A percentile compares a stretch with the other conserved stretches of the same genome.
phyloP scores from a whole-genome alignment of 1,140 invertebrate species.

The Agraylea sexmaculata region DNA sequence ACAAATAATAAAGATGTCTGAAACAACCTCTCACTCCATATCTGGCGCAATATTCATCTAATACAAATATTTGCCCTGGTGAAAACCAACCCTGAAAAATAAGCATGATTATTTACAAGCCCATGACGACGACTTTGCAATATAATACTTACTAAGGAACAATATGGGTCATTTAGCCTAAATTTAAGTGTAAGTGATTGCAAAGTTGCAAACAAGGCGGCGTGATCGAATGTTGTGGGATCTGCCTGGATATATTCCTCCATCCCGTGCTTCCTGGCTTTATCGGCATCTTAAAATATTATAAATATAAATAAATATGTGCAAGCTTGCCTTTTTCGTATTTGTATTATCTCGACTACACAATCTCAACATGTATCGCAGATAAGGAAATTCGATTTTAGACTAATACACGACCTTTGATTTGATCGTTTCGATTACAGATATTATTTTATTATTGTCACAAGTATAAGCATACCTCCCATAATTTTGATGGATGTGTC shows the following conservation, averaged over 20 bases:
- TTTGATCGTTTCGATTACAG: no score
- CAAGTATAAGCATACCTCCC: constrained; percentile 28
- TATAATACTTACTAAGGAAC: constrained; percentile 67
- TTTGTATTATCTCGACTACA: not conserved
- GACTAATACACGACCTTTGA: no score
- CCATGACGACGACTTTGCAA: not conserved
- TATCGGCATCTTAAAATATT: constrained; percentile 70
- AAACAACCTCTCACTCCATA: constrained; percentile 97
- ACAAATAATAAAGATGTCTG: constrained; percentile 92
- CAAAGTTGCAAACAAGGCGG: constrained; percentile 78
- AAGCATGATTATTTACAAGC: constrained; percentile 8
- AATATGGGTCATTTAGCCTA: constrained; percentile 92
- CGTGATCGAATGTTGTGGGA: constrained; percentile 94
- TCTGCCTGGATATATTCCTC: constrained; percentile 98
- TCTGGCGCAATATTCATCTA: constrained; percentile 96
- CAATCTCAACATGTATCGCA: not conserved
- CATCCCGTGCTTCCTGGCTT: constrained; percentile 96
- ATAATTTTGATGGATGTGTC: constrained; percentile 46
- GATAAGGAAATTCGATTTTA: no score
- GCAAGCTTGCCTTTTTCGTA: no score
- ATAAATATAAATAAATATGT: not conserved
- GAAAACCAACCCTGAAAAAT: constrained; percentile 90
- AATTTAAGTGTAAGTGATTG: constrained; percentile 92
- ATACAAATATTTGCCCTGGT: constrained; percentile 94
- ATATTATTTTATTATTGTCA: not conserved